Percentiles rank a stretch among this genome's conserved stretches.
Evolutionary conservation across 2,888 invertebrate species (phyloP).

Genomic region (Schizotus pectinicornis): DNA sequence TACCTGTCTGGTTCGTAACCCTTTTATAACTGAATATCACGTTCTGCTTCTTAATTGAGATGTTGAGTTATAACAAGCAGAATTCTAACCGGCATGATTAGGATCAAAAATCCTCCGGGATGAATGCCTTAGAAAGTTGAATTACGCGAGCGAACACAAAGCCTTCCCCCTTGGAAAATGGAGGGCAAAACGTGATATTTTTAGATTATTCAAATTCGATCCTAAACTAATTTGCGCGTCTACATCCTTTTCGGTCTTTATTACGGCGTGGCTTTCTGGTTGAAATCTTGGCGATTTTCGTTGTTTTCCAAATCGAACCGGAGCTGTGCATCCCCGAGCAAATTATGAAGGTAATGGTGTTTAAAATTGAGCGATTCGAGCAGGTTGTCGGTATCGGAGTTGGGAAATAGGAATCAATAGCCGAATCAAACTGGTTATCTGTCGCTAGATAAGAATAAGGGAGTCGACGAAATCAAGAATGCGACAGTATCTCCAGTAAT

Average conservation of each 20-base stretch:
- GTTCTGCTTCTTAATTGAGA: constrained; percentile 37
- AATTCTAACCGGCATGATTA: constrained; percentile 33
- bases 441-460: constrained; percentile 34
- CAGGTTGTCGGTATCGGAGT: constrained; percentile 26
- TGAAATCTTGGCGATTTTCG: too few species aligned
- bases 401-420: constrained; percentile 38
- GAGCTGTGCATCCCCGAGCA: too few species aligned
- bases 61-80: constrained; percentile 34
- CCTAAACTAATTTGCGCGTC: constrained; percentile 7
- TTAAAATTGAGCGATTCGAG: constrained; percentile 10
- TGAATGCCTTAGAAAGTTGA: constrained; percentile 32
- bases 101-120: constrained; percentile 28
- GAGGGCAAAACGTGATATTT: constrained; percentile 18
- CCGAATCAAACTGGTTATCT: constrained; percentile 35
- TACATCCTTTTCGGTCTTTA: background rate
- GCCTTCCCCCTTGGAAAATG: background rate
- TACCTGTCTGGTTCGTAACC: constrained; percentile 26
- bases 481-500: constrained; percentile 43
- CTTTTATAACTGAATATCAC: constrained; percentile 33
- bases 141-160: constrained; percentile 18
- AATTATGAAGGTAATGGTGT: constrained; percentile 9
- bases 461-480: constrained; percentile 43
- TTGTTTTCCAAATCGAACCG: too few species aligned
- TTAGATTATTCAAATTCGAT: constrained; percentile 9
- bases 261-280: too few species aligned